Evolutionary conservation across 2,888 invertebrate genomes (phyloP).

Genomic region (Pseudococcus viburni): DNA sequence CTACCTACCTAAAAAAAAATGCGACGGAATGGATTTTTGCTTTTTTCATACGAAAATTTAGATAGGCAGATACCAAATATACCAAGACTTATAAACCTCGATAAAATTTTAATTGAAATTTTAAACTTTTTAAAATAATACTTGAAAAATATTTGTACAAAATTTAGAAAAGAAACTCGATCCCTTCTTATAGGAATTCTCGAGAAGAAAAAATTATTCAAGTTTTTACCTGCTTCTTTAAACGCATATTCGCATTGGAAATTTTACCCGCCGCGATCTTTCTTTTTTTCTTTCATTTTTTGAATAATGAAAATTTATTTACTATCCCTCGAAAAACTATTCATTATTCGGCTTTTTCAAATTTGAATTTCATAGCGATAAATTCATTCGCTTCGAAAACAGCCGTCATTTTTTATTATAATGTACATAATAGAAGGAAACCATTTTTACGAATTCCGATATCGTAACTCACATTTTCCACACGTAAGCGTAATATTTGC

Average conservation of each 20-base stretch:
- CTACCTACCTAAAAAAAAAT: no score
- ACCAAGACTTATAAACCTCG: no score
- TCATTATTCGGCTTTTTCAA: slow-evolving; percentile 53
- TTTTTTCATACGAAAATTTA: no score
- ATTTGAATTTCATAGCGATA: slow-evolving; percentile 62
- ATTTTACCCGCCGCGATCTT: neutral
- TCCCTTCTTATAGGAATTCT: no score
- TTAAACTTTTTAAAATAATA: no score
- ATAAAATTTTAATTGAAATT: no score
- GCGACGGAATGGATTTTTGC: no score
- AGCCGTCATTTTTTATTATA: slow-evolving; percentile 63
- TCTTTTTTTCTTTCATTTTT: neutral
- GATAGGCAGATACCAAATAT: no score
- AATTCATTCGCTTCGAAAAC: slow-evolving; percentile 62
- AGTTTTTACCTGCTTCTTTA: neutral
- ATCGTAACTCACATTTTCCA: slow-evolving; percentile 62
- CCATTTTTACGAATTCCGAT: slow-evolving; percentile 51
- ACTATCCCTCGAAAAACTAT: slow-evolving; percentile 48
- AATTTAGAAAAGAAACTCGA: no score
- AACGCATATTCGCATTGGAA: neutral
- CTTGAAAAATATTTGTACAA: no score
- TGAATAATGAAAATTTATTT: slow-evolving; percentile 46
- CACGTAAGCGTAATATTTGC: slow-evolving; percentile 55
- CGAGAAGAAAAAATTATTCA: no score
- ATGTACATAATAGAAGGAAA: slow-evolving; percentile 49